phyloP scores from a whole-genome alignment of 2,797 vertebrate genomes.

The Poliocrania exsul region DNA sequence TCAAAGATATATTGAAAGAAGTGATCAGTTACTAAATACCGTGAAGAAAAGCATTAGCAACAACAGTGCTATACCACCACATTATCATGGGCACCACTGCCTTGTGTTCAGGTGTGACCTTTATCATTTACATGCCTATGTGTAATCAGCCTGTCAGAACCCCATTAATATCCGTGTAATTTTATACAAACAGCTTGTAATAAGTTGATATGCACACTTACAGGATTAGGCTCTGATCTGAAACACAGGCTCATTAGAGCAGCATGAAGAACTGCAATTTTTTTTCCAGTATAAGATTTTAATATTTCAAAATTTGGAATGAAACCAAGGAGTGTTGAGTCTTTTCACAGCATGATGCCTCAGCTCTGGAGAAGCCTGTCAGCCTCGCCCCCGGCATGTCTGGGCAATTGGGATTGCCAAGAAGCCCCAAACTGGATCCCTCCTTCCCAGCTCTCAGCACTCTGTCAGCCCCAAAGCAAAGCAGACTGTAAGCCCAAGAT shows the following conservation, averaged over 20 bases:
- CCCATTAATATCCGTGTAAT: not conserved
- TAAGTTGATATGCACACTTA: not conserved
- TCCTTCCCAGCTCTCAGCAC: not conserved
- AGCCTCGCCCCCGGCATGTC: not conserved
- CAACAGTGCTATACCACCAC: not conserved
- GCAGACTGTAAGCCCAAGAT: not conserved
- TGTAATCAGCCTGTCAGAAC: not conserved
- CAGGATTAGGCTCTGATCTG: not conserved
- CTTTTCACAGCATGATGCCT: not conserved
- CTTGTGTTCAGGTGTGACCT: not conserved
- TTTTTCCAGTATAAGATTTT: not conserved
- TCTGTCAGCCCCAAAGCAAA: not conserved
- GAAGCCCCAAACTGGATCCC: not conserved
- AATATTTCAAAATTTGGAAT: slow-evolving; percentile 4
- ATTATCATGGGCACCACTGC: not conserved
- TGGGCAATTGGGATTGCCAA: not conserved
- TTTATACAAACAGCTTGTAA: not conserved
- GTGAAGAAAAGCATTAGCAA: not conserved
- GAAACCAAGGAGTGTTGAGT: not conserved
- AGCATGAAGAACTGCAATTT: not conserved
- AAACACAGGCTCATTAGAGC: not conserved
- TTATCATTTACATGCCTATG: not conserved
- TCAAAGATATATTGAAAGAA: not conserved
- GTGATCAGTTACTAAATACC: not conserved
- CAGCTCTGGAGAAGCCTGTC: not conserved